A percentile compares a stretch with the other conserved stretches of the same genome.
These are phyloP conservation scores for Albula glossodonta DNA, from an alignment of 2,113 vertebrate species.

Conservation along the genomic window DNA sequence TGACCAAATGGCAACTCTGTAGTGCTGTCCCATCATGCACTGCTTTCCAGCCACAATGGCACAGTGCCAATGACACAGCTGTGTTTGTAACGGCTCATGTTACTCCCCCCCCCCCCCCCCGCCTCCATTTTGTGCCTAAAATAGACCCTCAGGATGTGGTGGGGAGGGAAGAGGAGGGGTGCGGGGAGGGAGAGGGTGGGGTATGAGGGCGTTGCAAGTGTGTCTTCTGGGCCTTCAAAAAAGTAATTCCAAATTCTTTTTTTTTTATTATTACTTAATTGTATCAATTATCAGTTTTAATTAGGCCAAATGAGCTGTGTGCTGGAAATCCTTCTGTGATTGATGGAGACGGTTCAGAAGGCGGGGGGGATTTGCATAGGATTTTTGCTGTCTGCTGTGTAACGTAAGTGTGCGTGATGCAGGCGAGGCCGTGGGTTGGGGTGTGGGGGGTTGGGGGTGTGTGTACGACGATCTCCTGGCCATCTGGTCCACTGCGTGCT, in stretches of 20 bases:
- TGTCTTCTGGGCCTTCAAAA: slow-evolving; percentile 4
- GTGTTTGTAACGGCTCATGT: not conserved
- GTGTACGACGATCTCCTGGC: no score
- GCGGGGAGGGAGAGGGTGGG: no score
- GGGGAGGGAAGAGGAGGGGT: no score
- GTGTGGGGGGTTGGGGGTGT: no score
- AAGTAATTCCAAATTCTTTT: not conserved
- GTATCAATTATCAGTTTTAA: slow-evolving; percentile 11
- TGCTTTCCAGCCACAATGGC: not conserved
- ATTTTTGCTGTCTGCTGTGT: no score
- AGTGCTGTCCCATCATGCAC: not conserved
- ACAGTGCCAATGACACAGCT: not conserved
- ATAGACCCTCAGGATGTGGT: not conserved
- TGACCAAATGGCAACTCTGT: not conserved
- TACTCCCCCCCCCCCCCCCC: not conserved
- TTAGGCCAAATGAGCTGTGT: not conserved
- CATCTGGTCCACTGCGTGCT: not conserved
- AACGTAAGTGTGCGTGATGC: not conserved
- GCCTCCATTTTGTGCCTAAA: not conserved
- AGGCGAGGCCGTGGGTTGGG: no score
- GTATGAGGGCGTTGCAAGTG: not conserved
- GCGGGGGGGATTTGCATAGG: no score
- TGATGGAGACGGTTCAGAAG: not conserved
- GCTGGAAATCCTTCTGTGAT: not conserved
- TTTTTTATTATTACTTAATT: not conserved